Evolutionary conservation across 2,888 invertebrate genomes (phyloP), one percentile per base, ranked within the genome.

Genomic region (Callyntrura guangdongensis): DNA sequence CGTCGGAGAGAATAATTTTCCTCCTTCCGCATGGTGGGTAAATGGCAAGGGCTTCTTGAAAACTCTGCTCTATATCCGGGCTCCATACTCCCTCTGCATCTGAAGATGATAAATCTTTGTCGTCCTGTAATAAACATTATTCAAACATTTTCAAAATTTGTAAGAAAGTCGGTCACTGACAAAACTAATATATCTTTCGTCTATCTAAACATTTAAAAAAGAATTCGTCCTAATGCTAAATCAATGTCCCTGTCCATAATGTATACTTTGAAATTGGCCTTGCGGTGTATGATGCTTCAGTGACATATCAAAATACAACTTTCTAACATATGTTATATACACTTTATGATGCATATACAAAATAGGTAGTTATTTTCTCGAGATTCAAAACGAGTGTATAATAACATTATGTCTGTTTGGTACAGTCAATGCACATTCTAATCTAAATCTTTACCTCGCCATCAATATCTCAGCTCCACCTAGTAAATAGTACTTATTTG

Each of bases 61-160:
- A 99, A 96, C 99, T 99, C 96, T 99, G 99, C 96, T 99, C 99
- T 95, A 99, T 99, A 96, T 99, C 99, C 94, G 99, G 98, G 96
- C 99, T 99, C 99, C 99, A 99, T 92, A 99, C 99, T 94, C 99
- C 99, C 96, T 99, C 99, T 94, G 99, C 99, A 96, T 99, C 99
- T 94, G 98, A 97, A 94, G 98, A 98, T 95, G 98, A 98, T 95
- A 98, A 96, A 95, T 98, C 98, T 96, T 98, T 97, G 95, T 97
- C 97, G 95, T 97, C 97, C 97, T 97, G 95, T 1, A 94, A 95
- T 90, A 92, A 92, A 86, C 81, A 84, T 56, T 53, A 53, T 14
- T 56, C 27, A 69, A 49, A 84, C 17, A 2, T 22, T 49, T 49
- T 49, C 49, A 53, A 53, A 77, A 49, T 49, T 22, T 67, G 49